Percentiles rank a stretch among this genome's conserved stretches.
Conservation (phyloP, 1,140 invertebrate genomes). For the Hycleus cichorii region DNA sequence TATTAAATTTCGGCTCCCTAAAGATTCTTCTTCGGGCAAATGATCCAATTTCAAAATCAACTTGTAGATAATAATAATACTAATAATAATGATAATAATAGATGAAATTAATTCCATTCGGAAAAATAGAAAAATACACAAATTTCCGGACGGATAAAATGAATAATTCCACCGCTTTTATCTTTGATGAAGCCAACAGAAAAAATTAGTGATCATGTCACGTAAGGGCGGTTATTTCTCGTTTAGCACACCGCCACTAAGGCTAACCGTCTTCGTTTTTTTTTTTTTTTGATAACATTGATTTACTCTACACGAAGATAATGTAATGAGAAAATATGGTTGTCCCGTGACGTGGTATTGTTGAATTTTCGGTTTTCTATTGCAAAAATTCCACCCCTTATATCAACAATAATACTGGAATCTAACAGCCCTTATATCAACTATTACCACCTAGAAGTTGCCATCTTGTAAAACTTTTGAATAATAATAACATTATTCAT, state of each 20-base stretch:
- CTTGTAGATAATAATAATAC: no score
- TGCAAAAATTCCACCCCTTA: no score
- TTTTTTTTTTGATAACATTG: conserved; percentile 33
- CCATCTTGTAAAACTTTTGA: conserved; percentile 5
- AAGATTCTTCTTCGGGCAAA: no score
- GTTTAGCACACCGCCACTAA: conserved; percentile 29
- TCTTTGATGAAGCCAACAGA: conserved; percentile 24
- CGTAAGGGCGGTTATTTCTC: conserved; percentile 37
- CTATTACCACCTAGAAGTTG: no score
- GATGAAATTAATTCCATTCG: no score
- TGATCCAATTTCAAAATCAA: no score
- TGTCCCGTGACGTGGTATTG: conserved; percentile 24
- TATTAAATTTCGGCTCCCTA: conserved; percentile 4
- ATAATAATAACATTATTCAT: conserved; percentile 16
- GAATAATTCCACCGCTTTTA: no score
- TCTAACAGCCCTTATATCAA: no score
- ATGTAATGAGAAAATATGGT: conserved; percentile 39
- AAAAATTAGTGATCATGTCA: conserved; percentile 31
- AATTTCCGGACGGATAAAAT: no score
- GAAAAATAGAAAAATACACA: no score
- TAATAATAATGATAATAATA: no score
- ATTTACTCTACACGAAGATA: conserved; percentile 40
- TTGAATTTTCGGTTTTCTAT: conserved; percentile 8
- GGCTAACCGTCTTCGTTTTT: not conserved
- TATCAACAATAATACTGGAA: no score